Conservation (phyloP, 2,797 vertebrate species). For the Danio kyathit region DNA sequence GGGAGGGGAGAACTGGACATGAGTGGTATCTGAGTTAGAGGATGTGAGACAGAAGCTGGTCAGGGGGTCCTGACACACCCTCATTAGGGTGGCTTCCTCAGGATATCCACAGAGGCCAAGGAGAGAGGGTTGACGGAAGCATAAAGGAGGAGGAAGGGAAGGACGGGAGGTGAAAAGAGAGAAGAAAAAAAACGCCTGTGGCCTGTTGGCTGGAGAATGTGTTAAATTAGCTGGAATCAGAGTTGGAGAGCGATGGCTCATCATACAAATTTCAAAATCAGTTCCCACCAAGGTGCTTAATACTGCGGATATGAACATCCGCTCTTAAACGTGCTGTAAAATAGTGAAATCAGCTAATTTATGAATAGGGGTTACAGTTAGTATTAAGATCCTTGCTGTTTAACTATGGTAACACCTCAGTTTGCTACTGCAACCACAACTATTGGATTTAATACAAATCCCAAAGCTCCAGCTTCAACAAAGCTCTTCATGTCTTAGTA, state of each 20-base stretch:
- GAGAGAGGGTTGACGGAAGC: constrained; percentile 57
- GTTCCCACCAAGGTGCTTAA: background rate
- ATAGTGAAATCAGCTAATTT: too few species aligned
- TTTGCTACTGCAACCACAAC: background rate
- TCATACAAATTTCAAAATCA: background rate
- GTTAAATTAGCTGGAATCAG: constrained; percentile 27
- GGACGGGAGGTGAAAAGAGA: constrained; percentile 24
- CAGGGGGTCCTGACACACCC: constrained; percentile 64
- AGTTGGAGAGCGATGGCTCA: background rate
- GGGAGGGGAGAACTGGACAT: constrained; percentile 4
- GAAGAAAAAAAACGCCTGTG: constrained; percentile 6
- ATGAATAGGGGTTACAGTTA: too few species aligned
- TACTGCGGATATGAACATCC: background rate
- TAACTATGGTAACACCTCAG: background rate
- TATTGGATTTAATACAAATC: background rate
- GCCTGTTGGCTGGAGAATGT: background rate
- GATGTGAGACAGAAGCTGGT: constrained; percentile 52
- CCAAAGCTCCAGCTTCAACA: background rate
- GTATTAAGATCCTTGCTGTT: background rate
- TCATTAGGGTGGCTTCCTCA: constrained; percentile 72
- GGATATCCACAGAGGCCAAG: constrained; percentile 74
- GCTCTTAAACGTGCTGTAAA: too few species aligned
- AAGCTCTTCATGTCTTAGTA: background rate
- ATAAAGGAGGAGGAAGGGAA: constrained; percentile 19
- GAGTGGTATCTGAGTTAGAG: constrained; percentile 2